Percentiles rank a stretch among this genome's conserved stretches.
Conservation (phyloP, 2,888 invertebrate species). For the Cinara cedri region DNA sequence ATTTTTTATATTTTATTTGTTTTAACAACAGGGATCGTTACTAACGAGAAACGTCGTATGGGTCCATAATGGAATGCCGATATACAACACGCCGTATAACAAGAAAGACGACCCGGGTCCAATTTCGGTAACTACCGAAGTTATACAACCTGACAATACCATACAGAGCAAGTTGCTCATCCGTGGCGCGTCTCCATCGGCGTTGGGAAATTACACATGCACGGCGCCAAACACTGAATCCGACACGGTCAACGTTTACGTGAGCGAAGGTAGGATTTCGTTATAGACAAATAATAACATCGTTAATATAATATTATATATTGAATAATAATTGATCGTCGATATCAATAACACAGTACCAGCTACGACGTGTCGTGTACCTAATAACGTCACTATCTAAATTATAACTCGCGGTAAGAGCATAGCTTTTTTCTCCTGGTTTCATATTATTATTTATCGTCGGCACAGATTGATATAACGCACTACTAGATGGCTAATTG, state of each 20-base stretch:
- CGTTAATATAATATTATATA: too few species aligned
- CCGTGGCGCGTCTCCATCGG: conserved; percentile 79
- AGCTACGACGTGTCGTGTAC: too few species aligned
- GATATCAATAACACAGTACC: too few species aligned
- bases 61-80: conserved; percentile 93
- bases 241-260: conserved; percentile 87
- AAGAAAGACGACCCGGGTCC: conserved; percentile 83
- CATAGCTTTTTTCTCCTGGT: too few species aligned
- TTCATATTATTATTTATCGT: too few species aligned
- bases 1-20: conserved; percentile 24
- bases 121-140: conserved; percentile 79
- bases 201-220: conserved; percentile 91
- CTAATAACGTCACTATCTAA: too few species aligned
- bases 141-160: conserved; percentile 81
- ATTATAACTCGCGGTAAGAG: too few species aligned
- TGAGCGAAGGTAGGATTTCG: conserved; percentile 76
- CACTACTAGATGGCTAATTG: too few species aligned
- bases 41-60: conserved; percentile 94
- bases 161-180: conserved; percentile 87
- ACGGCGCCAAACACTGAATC: conserved; percentile 88
- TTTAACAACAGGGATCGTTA: conserved; percentile 83
- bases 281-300: neutral
- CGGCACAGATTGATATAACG: too few species aligned
- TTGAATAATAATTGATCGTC: too few species aligned
- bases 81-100: conserved; percentile 86